These are phyloP conservation scores for Norana najaformis DNA, from an alignment of 2,888 invertebrate genomes.

Conservation along the genomic window DNA sequence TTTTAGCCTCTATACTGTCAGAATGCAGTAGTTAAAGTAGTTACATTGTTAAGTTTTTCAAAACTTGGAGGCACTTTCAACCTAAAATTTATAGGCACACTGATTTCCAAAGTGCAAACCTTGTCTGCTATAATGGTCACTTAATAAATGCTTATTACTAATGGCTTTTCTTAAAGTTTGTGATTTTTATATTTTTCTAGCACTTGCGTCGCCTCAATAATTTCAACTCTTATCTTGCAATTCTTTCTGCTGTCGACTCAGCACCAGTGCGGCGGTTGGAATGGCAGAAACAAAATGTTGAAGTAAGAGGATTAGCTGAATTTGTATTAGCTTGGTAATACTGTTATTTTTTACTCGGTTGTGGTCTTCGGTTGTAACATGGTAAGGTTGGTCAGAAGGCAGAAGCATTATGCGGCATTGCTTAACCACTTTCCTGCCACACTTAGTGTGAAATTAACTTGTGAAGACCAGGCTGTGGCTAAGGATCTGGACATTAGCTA, in stretches of 20 bases:
- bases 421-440: too few species aligned
- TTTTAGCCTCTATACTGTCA: too few species aligned
- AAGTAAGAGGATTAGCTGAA: conserved; percentile 62
- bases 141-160: neutral
- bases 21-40: too few species aligned
- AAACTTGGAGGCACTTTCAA: too few species aligned
- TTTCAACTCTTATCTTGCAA: conserved; percentile 95
- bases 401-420: too few species aligned
- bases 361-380: too few species aligned
- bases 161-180: neutral
- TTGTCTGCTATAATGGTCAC: neutral
- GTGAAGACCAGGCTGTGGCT: neutral
- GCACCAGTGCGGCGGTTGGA: conserved; percentile 80
- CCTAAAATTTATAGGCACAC: too few species aligned
- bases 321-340: neutral
- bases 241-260: conserved; percentile 93
- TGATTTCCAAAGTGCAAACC: neutral
- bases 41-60: too few species aligned
- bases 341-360: too few species aligned
- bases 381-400: too few species aligned
- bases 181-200: conserved; percentile 47
- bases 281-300: conserved; percentile 79
- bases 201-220: conserved; percentile 94
- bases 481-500: neutral
- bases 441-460: too few species aligned